A percentile compares a stretch with the other conserved stretches of the same genome.
These are phyloP conservation scores for Xiphophorus couchianus DNA, from an alignment of 2,113 vertebrate species.

Conservation along the genomic window DNA sequence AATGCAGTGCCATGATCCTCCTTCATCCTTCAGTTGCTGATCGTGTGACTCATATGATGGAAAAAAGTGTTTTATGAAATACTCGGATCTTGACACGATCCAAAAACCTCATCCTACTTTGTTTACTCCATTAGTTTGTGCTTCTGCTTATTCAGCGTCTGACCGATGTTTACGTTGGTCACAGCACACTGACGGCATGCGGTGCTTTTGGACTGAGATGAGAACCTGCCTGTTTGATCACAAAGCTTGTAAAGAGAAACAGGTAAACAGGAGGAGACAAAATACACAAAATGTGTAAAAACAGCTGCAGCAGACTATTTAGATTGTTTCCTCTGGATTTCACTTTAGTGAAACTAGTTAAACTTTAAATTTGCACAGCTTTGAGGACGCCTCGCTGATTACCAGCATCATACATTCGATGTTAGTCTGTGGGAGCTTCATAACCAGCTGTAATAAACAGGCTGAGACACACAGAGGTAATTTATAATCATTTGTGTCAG, in stretches of 20 bases:
- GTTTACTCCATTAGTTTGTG: neutral
- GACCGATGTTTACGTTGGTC: neutral
- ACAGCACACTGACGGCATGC: neutral
- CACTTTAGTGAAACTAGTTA: neutral
- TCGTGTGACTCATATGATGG: too few species aligned
- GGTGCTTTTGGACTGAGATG: neutral
- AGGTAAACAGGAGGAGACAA: neutral
- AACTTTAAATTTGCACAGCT: neutral
- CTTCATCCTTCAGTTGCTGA: too few species aligned
- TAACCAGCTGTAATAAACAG: neutral
- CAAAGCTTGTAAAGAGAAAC: neutral
- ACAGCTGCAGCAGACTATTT: neutral
- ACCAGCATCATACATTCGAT: neutral
- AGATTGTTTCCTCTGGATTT: neutral
- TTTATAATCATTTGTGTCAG: conserved; percentile 18
- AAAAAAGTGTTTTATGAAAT: too few species aligned
- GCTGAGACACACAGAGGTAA: conserved; percentile 1
- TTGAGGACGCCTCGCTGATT: neutral
- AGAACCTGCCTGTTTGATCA: neutral
- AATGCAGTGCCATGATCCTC: too few species aligned
- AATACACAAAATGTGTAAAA: neutral
- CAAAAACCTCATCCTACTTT: neutral
- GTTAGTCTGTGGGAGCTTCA: neutral
- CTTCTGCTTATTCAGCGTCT: neutral
- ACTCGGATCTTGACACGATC: too few species aligned